Evolutionary conservation across 2,113 vertebrate genomes (phyloP).

Genomic region (Zosterops japonicus): DNA sequence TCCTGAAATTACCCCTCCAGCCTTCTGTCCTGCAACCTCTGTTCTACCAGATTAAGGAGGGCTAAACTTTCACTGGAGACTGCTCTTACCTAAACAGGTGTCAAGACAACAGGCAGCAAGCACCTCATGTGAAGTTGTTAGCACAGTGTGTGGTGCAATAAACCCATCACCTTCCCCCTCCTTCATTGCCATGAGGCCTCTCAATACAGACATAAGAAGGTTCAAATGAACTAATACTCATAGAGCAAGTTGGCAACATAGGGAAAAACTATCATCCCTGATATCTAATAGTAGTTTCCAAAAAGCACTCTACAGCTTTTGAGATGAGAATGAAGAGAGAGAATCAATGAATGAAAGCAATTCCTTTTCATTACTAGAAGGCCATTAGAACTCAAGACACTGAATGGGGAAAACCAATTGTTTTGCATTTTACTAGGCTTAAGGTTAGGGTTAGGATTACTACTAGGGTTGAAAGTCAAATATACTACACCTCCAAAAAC

Average conservation of each 20-base stretch:
- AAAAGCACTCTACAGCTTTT: background rate
- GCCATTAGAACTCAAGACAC: background rate
- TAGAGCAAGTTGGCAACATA: background rate
- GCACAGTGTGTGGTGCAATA: background rate
- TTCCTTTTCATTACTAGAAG: background rate
- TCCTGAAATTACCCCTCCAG: background rate
- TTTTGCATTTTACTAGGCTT: background rate
- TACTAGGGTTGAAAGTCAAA: background rate
- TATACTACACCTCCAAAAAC: background rate
- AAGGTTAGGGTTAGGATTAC: background rate
- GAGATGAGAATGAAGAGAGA: background rate
- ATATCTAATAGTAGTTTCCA: background rate
- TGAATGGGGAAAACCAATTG: background rate
- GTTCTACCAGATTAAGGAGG: background rate
- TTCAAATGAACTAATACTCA: background rate
- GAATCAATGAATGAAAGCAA: background rate
- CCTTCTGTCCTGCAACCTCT: background rate
- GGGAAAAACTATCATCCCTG: background rate
- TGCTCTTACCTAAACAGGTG: background rate
- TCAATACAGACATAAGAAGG: background rate
- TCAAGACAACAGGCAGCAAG: background rate
- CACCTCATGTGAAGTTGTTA: accelerated
- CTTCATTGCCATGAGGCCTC: background rate
- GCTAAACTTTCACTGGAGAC: background rate
- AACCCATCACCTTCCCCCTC: background rate